Base-by-base conservation (phyloP, 2,113 vertebrate species). In the Gymnarchus niloticus region DNA sequence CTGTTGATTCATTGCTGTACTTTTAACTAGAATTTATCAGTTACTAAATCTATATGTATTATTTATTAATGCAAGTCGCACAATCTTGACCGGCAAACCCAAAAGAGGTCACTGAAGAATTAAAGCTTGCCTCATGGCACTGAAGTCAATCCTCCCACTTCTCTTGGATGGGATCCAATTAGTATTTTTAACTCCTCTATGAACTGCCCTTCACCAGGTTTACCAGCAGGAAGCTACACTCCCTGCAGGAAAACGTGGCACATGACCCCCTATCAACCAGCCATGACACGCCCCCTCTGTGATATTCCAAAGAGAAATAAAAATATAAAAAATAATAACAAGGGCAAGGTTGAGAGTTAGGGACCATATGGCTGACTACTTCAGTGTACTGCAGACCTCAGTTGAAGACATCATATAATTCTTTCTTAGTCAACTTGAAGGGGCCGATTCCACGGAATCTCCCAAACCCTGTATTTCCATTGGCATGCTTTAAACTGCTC, bases 131-230 rank as follows among this genome's bases (percentile, higher is more conserved):
- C 37, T 41, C n/a, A 28, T 25, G 28, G 69, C 19, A 25, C 49
- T 56, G 61, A 84, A 54, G 2, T 17, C 6, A 21, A 49, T 25
- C 6, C 49, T 5, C 61, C 48, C 49, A 23, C 6, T 37, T 51
- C 10, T 6, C 19, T 14, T 44, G 84, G 84, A 37, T 51, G 28
- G 65, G 19, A 1, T 44, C 65, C 84, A 6, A 37, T 33, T 77
- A 7, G 51, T 77, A 77, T 85, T 85, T 77, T 77, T 85, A 85
- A 85, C 65, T 61, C 14, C 49, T 56, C 84, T 73, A 76, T 85
- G 65, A 44, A 52, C 65, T 77, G 84, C 49, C n/a, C 84, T 77
- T 44, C 84, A 44, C 65, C 33, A 41, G 65, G 49, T 56, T 49
- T 51, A 9, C n/a, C 17, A 23, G 33, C 37, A 85, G 84, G 84